Evolutionary conservation across 2,113 vertebrate species (phyloP), one percentile per base, ranked within the genome.

Genomic region (Mirounga angustirostris): DNA sequence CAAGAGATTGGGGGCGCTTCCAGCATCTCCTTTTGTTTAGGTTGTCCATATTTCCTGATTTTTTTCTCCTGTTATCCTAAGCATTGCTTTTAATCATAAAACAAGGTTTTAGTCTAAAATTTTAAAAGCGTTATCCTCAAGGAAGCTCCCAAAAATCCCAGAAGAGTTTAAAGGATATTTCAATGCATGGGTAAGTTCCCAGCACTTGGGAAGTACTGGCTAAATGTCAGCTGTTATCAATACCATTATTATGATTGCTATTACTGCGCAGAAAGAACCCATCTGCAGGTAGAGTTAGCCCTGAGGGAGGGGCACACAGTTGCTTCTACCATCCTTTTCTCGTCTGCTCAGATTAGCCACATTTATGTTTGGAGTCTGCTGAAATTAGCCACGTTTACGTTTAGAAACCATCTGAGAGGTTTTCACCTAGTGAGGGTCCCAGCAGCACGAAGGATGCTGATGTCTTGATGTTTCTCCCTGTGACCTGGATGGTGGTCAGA

Each of bases 71-170:
- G 3, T 79, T 61, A 65, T 40, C 65, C 50, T 56, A 91, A 94
- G 6, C 40, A 52, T 59, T 93, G 24, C 11, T 93, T 78, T 59
- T 89, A 81, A 24, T 74, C 84, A 74, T 54, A 94, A 65, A 74
- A 30, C 8, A 74, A n/a, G 26, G 4, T 54, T 85, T 89, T 58
- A 52, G 7, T 74, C 46, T 59, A 50, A 59, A 63, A 26, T 65
- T 46, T 50, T 21, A 73, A 61, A 90, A 82, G 40, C 21, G 7
- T 67, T 83, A 80, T 58, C 40, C n/a, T 92, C 13, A 46, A 36
- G 15, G 36, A 95, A 89, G 28, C 50, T 91, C 76, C 58, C 63
- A 81, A 58, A 93, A 83, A 43, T 90, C 40, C 40, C 26, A 94
- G 11, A 73, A 82, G 58, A 56, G 14, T 80, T 82, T 22, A 61